Evolutionary conservation across 2,113 vertebrate species (phyloP), one percentile per base, ranked within the genome.

Genomic region (Tyrannus savana): DNA sequence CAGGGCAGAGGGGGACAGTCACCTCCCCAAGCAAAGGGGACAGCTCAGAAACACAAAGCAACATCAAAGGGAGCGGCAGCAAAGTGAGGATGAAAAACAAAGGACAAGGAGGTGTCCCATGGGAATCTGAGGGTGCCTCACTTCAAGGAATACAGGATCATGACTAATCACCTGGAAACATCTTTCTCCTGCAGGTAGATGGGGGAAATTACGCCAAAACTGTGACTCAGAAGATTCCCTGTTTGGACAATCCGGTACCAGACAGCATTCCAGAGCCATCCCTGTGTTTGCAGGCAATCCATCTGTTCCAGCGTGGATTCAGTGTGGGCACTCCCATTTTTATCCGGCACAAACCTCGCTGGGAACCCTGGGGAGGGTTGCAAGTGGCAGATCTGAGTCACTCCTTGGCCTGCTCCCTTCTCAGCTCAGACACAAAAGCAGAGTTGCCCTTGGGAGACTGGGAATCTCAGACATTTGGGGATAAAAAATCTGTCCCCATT

Each of bases 361-460:
- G 24, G 44, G 75, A 60, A 9, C 18, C 46, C 42, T 58, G 46
- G 17, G 60, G 75, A 12, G 0, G 2, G 53, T 18, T 89, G 37
- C 44, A n/a, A 59, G 41, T 39, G 81, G 73, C 62, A 87, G 66
- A 55, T 66, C 28, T 87, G 92, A 94, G 81, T 96, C 95, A 78
- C 30, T 56, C 27, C 88, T 89, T 87, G 77, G 87, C 89, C 95
- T 33, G 1, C n/a, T 84, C 9, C 3, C 0, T 79, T 80, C 72
- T 87, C 80, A 89, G 39, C 14, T 84, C 69, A 82, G 87, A 89
- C 74, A 92, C 66, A 82, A 90, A 94, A 82, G 77, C 47, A 35
- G 12, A 28, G 42, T 19, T 87, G 52, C 84, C 74, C 69, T 42
- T 42, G 14, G 66, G 84, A 89, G 52, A 71, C 53, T 93, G 77